A percentile compares a stretch with the other conserved stretches of the same genome.
Evolutionary conservation across 2,888 invertebrate species (phyloP).

Genomic region (Tholera decimalis): DNA sequence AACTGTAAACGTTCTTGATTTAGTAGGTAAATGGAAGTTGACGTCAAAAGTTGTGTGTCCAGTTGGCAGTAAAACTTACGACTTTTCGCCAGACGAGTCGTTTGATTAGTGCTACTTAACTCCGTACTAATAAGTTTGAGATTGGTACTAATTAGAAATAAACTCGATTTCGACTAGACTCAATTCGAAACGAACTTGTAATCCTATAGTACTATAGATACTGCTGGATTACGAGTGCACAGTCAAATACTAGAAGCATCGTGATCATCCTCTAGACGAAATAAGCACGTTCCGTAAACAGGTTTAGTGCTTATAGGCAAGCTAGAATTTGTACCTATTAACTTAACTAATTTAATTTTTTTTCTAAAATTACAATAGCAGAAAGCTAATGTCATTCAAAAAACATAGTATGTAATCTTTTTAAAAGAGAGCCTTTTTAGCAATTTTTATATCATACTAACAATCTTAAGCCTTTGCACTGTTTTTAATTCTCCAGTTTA

Average conservation of each 20-base stretch:
- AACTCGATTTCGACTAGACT: neutral
- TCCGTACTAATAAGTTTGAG: slow-evolving; percentile 3
- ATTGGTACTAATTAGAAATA: neutral
- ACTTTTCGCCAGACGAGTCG: neutral
- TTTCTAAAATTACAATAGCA: no score
- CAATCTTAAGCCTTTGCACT: no score
- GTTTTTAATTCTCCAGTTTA: no score
- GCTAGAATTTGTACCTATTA: neutral
- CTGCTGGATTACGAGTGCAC: neutral
- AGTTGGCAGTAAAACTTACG: neutral
- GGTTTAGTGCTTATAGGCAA: no score
- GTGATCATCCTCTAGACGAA: neutral
- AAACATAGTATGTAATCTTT: no score
- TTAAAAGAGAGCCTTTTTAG: no score
- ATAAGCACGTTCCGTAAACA: slow-evolving; percentile 6
- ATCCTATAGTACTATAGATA: neutral
- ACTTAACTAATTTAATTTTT: no score
- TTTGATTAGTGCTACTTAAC: neutral
- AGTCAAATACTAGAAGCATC: neutral
- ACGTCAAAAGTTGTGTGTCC: neutral
- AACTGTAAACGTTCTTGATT: neutral
- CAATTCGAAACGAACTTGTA: neutral
- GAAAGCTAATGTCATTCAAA: no score
- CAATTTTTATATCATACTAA: no score
- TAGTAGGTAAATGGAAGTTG: neutral